Percentiles rank a stretch among this genome's conserved stretches.
These are phyloP conservation scores for Opisthograptis luteolata DNA, from an alignment of 2,888 invertebrate species.

Conservation along the genomic window DNA sequence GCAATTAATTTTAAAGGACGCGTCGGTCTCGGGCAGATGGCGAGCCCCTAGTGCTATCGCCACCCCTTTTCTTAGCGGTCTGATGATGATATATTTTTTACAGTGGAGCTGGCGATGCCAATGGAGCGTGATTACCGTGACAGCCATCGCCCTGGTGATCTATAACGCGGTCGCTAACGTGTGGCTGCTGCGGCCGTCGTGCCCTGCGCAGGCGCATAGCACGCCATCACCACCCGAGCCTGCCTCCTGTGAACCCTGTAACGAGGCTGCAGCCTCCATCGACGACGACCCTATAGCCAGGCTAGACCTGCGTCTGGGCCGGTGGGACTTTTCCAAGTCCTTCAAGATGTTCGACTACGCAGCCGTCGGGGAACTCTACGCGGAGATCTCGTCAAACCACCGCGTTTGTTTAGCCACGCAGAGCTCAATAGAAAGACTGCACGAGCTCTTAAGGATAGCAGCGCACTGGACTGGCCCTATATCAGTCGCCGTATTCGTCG, in stretches of 20 bases:
- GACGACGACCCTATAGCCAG: slow-evolving; percentile 81
- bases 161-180: slow-evolving; percentile 78
- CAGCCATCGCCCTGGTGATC: slow-evolving; percentile 86
- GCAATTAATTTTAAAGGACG: too few species aligned
- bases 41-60: too few species aligned
- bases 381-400: slow-evolving; percentile 82
- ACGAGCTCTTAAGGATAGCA: slow-evolving; percentile 90
- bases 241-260: slow-evolving; percentile 69
- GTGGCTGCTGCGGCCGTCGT: slow-evolving; percentile 68
- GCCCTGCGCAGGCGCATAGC: slow-evolving; percentile 47
- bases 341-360: slow-evolving; percentile 91
- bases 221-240: slow-evolving; percentile 53
- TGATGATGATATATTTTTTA: too few species aligned
- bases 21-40: too few species aligned
- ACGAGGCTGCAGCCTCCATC: slow-evolving; percentile 54
- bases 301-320: slow-evolving; percentile 87
- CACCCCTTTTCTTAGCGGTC: too few species aligned
- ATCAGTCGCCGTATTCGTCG: slow-evolving; percentile 92
- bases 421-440: slow-evolving; percentile 92
- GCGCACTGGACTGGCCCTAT: slow-evolving; percentile 94
- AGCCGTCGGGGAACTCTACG: slow-evolving; percentile 87
- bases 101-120: slow-evolving; percentile 85
- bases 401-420: slow-evolving; percentile 92
- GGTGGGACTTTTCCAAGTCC: slow-evolving; percentile 89
- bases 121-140: slow-evolving; percentile 88